Percentiles rank a stretch among this genome's conserved stretches.
These are phyloP conservation scores for Zonitis immaculata DNA, from an alignment of 2,888 invertebrate genomes.

Conservation along the genomic window DNA sequence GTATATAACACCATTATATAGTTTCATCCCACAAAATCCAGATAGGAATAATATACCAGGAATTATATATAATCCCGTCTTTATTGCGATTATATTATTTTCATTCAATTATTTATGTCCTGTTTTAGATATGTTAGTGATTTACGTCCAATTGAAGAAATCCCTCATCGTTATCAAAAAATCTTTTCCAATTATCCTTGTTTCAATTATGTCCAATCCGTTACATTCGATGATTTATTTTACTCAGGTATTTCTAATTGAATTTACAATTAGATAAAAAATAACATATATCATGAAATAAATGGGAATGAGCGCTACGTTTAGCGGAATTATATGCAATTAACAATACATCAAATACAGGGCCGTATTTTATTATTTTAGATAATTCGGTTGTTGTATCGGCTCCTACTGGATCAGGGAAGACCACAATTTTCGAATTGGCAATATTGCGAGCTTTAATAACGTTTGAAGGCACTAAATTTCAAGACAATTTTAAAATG, in stretches of 20 bases:
- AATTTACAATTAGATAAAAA: too few relatives aligned
- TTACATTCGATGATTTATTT: slow-evolving; percentile 63
- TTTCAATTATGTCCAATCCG: slow-evolving; percentile 72
- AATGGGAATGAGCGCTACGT: too few relatives aligned
- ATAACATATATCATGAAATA: too few relatives aligned
- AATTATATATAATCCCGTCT: too few relatives aligned
- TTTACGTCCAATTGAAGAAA: slow-evolving; percentile 28
- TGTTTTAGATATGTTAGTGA: neutral
- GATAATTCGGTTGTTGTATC: slow-evolving; percentile 70
- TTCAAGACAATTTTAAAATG: slow-evolving; percentile 57
- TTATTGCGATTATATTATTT: too few relatives aligned
- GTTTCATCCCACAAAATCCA: too few relatives aligned
- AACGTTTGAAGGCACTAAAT: slow-evolving; percentile 49
- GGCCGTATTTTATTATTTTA: too few relatives aligned
- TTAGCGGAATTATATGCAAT: too few relatives aligned
- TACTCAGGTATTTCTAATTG: slow-evolving; percentile 54
- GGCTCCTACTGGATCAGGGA: slow-evolving; percentile 80
- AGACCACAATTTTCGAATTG: slow-evolving; percentile 78
- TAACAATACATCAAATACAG: too few relatives aligned
- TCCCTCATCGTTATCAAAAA: slow-evolving; percentile 34
- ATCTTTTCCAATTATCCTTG: slow-evolving; percentile 33
- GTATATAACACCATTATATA: neutral
- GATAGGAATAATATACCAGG: too few relatives aligned
- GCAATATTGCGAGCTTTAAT: slow-evolving; percentile 65
- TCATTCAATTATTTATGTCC: neutral